Base-by-base conservation (phyloP, 2,888 invertebrate genomes). In the Homarus gammarus region DNA sequence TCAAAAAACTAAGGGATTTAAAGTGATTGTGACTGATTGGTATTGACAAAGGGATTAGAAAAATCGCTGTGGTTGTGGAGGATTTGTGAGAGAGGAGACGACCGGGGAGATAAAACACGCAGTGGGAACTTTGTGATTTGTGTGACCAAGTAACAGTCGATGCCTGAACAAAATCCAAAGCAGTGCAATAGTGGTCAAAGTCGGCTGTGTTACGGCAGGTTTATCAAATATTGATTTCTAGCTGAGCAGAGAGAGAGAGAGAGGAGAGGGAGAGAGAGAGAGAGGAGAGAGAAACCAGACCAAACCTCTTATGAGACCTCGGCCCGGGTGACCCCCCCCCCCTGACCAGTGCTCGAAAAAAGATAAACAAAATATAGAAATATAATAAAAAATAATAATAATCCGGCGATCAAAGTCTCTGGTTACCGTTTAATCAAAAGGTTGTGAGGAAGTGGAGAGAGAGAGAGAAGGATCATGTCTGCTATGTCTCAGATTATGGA, bases 401-500 rank as follows among this genome's bases (percentile, higher is more conserved):
- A 68, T 27, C 44, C 31, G 49, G 51, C 56, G 56, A 56, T 79
- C 51, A 36, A 38, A 36, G 56, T 79, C 38, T 61, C 79, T 61
- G 56, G 79, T 38, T 61, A 33, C 36, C 44, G 61, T 38, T 61
- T 56, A 36, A 79, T 36, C 51, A 33, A 56, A 36, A 31, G n/a
- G 79, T 61, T 38, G 61, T 79, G 78, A 36, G 18, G 33, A 8
- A n/a, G 75, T 44, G 75, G n/a, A 27, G 75, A 44, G 75, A n/a
- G 22, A 44, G 27, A 84, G 51, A 22, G 15, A 56, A 31, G 31
- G 27, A 68, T 27, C 38, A 87, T 87, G 87, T 87, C 87, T 38
- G 87, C 87, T 6, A 87, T 87, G 87, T 87, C 87, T 27, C 87
- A 87, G 68, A 87, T 87, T 38, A 87, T 87, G 87, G 87, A 87